Evolutionary conservation across 1,140 invertebrate genomes (phyloP).

Genomic region (Rhyzopertha dominica): DNA sequence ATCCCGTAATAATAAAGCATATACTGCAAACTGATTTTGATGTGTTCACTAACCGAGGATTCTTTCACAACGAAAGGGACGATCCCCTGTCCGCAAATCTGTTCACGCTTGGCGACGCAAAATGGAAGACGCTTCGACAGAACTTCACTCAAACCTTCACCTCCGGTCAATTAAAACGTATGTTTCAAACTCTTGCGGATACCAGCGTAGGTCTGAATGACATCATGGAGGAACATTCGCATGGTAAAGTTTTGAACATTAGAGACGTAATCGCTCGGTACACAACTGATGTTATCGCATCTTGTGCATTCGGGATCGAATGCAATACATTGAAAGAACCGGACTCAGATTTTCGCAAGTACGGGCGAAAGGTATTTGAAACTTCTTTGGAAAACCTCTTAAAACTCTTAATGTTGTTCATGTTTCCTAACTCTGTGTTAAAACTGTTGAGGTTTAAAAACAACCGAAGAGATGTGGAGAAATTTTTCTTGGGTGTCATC

Average conservation of each 20-base stretch:
- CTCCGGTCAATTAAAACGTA: constrained; percentile 47
- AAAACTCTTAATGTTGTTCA: no score
- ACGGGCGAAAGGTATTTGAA: constrained; percentile 12
- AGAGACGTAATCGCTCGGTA: constrained; percentile 41
- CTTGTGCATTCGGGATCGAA: constrained; percentile 46
- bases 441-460: no score
- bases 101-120: constrained; percentile 42
- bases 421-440: no score
- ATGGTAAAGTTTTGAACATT: no score
- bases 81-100: constrained; percentile 37
- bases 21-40: constrained; percentile 16
- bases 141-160: constrained; percentile 44
- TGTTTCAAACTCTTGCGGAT: constrained; percentile 35
- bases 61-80: constrained; percentile 16
- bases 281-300: constrained; percentile 48
- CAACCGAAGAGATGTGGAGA: no score
- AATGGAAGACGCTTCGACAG: constrained; percentile 47
- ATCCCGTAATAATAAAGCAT: constrained; percentile 17
- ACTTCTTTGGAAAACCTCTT: no score
- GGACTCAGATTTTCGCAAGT: constrained; percentile 41
- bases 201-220: constrained; percentile 40
- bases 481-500: constrained; percentile 33
- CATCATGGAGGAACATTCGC: constrained; percentile 38
- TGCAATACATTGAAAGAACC: constrained; percentile 41
- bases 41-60: constrained; percentile 12